These are phyloP conservation scores for Origma solitaria DNA, from an alignment of 2,113 vertebrate species.

Conservation along the genomic window DNA sequence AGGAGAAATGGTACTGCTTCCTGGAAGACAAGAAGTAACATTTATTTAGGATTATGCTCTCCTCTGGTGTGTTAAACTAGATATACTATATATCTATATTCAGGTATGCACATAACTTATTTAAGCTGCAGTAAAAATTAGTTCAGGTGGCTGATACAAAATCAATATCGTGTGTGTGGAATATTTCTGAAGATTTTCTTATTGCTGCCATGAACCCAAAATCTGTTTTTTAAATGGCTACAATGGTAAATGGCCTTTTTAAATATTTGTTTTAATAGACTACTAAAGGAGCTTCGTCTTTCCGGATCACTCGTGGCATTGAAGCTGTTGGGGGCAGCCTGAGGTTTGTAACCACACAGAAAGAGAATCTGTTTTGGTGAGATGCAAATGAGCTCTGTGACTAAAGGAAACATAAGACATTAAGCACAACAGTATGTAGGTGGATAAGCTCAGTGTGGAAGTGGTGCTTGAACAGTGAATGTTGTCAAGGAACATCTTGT, in stretches of 20 bases:
- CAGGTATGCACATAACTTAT: neutral
- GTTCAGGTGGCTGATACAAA: neutral
- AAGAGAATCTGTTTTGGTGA: neutral
- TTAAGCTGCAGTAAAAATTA: neutral
- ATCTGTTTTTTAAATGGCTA: neutral
- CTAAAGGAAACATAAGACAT: neutral
- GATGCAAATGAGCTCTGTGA: neutral
- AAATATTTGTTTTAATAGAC: conserved; percentile 70
- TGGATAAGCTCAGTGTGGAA: neutral
- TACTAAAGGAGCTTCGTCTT: conserved; percentile 94
- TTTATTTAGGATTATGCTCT: neutral
- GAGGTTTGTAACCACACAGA: conserved; percentile 76
- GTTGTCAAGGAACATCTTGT: neutral
- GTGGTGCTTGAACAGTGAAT: neutral
- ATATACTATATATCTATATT: rapidly evolving
- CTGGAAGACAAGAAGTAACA: neutral
- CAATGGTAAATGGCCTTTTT: neutral
- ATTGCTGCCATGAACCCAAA: neutral
- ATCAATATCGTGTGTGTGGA: neutral
- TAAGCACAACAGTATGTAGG: neutral
- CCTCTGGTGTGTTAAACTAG: neutral
- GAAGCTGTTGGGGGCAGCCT: conserved; percentile 91
- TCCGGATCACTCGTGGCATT: conserved; percentile 89
- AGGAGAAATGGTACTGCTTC: neutral
- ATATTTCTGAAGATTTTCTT: neutral